These are phyloP conservation scores for Galeopsomyia nigrocyanea DNA, from an alignment of 2,888 invertebrate genomes.

Conservation along the genomic window DNA sequence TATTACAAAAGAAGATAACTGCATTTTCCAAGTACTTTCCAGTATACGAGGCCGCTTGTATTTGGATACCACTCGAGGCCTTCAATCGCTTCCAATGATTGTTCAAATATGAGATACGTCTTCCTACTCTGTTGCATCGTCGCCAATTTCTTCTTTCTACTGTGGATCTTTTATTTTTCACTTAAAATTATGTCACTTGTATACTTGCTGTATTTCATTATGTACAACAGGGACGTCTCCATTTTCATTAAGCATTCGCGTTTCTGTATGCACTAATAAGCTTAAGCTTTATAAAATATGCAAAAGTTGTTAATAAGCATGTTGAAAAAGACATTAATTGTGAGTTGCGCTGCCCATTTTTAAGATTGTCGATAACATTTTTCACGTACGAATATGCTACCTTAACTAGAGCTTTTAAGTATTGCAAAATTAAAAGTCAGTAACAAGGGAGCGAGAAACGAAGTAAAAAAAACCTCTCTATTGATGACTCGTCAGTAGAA, in stretches of 20 bases:
- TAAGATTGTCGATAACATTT: no score
- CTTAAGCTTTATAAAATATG: no score
- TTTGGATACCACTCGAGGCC: neutral
- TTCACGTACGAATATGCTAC: no score
- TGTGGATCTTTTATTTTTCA: conserved; percentile 14
- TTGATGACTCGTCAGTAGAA: no score
- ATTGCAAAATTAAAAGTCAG: no score
- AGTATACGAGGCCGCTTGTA: neutral
- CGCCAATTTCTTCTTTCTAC: conserved; percentile 20
- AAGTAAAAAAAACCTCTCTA: no score
- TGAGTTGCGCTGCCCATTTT: no score
- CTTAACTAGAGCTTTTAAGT: no score
- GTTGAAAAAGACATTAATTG: no score
- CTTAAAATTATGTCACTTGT: neutral
- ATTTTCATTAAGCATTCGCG: conserved; percentile 19
- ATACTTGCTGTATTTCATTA: neutral
- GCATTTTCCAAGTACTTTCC: no score
- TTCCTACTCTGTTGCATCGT: conserved; percentile 34
- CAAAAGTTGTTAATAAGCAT: no score
- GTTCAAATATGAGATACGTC: conserved; percentile 21
- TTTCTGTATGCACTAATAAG: neutral
- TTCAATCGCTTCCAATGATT: neutral
- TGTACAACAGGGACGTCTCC: neutral
- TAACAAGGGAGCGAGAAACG: no score
- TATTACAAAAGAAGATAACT: conserved; percentile 23